Evolutionary conservation across 2,113 vertebrate species (phyloP).

Genomic region (Regulus satrapa): DNA sequence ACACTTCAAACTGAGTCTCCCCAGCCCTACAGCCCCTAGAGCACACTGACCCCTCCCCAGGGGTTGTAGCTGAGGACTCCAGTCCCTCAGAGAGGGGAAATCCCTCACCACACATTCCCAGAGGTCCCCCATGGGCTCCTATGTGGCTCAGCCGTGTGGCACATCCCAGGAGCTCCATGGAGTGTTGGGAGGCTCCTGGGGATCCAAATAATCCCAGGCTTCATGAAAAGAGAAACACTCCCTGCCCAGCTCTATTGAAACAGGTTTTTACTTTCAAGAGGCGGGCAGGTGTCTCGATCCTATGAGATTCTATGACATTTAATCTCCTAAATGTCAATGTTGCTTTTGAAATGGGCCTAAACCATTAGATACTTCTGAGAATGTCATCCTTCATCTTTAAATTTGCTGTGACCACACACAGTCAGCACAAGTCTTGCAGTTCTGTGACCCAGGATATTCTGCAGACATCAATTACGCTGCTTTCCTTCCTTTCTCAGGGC

Average conservation of each 20-base stretch:
- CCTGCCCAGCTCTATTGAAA: not conserved
- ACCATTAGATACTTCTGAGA: not conserved
- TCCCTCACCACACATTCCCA: not conserved
- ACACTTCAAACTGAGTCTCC: not conserved
- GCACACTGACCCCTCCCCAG: not conserved
- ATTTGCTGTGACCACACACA: conserved; percentile 40
- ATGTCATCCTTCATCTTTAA: conserved; percentile 31
- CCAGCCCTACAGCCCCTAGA: not conserved
- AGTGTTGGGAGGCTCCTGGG: not conserved
- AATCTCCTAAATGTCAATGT: not conserved
- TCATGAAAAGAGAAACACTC: not conserved
- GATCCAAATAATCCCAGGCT: not conserved
- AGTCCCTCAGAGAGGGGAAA: not conserved
- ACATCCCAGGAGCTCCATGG: not conserved
- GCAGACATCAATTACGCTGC: conserved; percentile 17
- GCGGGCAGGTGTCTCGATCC: not conserved
- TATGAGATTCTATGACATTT: not conserved
- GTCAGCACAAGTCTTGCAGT: not conserved
- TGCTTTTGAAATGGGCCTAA: conserved; percentile 19
- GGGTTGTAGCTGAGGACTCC: not conserved
- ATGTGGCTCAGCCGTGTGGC: accelerated
- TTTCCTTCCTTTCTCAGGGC: conserved; percentile 29
- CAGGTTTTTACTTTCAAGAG: not conserved
- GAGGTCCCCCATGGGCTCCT: accelerated
- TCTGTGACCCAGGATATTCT: not conserved